Percentiles rank a stretch among this genome's conserved stretches.
These are phyloP conservation scores for Mimas tiliae DNA, from an alignment of 2,888 invertebrate genomes.

Conservation along the genomic window DNA sequence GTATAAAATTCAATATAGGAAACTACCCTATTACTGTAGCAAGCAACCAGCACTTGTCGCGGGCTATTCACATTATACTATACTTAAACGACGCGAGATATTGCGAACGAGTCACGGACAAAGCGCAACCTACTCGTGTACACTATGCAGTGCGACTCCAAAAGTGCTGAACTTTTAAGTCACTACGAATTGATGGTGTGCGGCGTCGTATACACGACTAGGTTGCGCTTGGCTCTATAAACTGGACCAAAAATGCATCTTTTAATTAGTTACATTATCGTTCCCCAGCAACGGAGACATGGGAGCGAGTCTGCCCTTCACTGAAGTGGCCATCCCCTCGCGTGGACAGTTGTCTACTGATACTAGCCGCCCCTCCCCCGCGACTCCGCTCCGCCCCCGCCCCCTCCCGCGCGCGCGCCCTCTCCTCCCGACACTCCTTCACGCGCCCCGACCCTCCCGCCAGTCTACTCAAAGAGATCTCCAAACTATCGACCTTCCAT, in stretches of 20 bases:
- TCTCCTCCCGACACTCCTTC: conserved; percentile 42
- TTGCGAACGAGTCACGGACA: too few species aligned
- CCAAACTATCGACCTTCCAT: conserved; percentile 89
- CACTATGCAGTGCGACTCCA: too few species aligned
- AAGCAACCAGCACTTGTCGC: not conserved
- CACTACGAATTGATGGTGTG: too few species aligned
- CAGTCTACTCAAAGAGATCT: conserved; percentile 87
- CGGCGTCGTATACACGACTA: too few species aligned
- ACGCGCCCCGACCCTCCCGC: conserved; percentile 68
- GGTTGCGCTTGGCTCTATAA: too few species aligned
- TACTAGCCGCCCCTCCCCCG: conserved; percentile 81
- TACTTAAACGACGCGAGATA: too few species aligned
- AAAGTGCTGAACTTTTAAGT: too few species aligned
- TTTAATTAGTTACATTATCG: not conserved
- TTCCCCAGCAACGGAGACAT: conserved; percentile 87
- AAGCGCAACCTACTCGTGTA: too few species aligned
- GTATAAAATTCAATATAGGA: too few species aligned
- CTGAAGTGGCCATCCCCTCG: conserved; percentile 87
- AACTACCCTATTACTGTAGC: too few species aligned
- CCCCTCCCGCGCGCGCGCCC: conserved; percentile 65
- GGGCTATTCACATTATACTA: not conserved
- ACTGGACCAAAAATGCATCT: too few species aligned
- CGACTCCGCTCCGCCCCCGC: conserved; percentile 59
- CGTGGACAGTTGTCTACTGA: conserved; percentile 88
- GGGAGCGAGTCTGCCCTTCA: conserved; percentile 89